Base-by-base conservation (phyloP, 1,140 invertebrate genomes). In the Plectus sambesii region DNA sequence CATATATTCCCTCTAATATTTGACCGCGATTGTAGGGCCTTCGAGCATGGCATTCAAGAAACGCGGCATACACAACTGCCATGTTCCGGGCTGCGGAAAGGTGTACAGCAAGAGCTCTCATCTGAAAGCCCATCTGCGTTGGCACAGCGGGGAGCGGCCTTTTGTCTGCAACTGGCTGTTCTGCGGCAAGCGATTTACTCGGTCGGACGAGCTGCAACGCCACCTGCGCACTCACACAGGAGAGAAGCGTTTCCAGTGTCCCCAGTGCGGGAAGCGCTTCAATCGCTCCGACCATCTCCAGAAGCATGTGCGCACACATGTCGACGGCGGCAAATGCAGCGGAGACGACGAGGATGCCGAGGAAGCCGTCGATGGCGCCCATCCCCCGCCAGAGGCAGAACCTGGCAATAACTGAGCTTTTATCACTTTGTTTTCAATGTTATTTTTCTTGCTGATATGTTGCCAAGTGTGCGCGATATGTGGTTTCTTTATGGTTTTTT, bases 101-200 rank as follows among this genome's bases (percentile, higher is more conserved):
- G 87, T 93, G 22, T 96, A 96, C 62, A 87, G 87, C 3, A 94
- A 94, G 72, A 93, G 88, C 0, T 92, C 87, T 3, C 89, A 96
- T 71, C 72, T 96, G 17, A 74, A 87, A n/a, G 63, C 63, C 2
- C 63, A 66, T 52, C 48, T 66, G n/a, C 42, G 65, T 46, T 66
- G 76, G 77, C 77, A 78, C 63, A 77, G 75, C 5, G 75, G 76
- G 25, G 78, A 80, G 59, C 68, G 79, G 47, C 78, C 78, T 9
- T 78, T 79, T 68, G 76, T 79, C 26, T 76, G 76, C 56, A 74
- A 74, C 51, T 76, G 74, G 74, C 61, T 74, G 23, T 75, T 74
- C 53, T 76, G 75, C 61, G 73, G 73, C 19, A 76, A 75, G 61
- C 77, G 88, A 62, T 94, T 96, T 65, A 93, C 88, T 0, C 76